These are phyloP conservation scores for Tamias sibiricus DNA, from an alignment of 2,113 vertebrate species.

Conservation along the genomic window DNA sequence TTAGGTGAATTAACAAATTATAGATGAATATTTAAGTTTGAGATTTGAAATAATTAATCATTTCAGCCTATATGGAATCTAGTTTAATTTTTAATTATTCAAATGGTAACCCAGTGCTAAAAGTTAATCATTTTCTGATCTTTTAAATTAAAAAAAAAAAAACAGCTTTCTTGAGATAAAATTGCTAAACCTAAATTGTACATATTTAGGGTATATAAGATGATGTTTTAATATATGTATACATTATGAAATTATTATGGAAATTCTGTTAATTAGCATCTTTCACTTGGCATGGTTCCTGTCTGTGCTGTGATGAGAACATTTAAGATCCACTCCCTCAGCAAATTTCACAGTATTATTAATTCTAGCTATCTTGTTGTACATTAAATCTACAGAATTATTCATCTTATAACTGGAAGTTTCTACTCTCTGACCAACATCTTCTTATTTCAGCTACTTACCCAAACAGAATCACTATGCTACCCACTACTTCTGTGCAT, in stretches of 20 bases:
- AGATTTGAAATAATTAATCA: background rate
- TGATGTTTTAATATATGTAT: background rate
- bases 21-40: background rate
- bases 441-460: background rate
- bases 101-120: background rate
- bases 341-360: background rate
- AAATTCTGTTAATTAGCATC: background rate
- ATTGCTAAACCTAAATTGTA: background rate
- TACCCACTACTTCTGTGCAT: background rate
- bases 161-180: background rate
- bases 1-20: background rate
- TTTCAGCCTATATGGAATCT: background rate
- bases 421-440: background rate
- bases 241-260: background rate
- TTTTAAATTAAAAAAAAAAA: background rate
- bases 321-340: background rate
- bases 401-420: background rate
- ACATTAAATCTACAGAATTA: background rate
- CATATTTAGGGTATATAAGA: background rate
- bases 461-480: too few relatives aligned
- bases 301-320: background rate
- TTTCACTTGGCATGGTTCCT: too few relatives aligned
- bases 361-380: background rate
- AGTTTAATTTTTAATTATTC: background rate
- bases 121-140: background rate